A percentile compares a stretch with the other conserved stretches of the same genome.
These are phyloP conservation scores for Clarias laeviceps DNA, from an alignment of 2,797 vertebrate species.

Conservation along the genomic window DNA sequence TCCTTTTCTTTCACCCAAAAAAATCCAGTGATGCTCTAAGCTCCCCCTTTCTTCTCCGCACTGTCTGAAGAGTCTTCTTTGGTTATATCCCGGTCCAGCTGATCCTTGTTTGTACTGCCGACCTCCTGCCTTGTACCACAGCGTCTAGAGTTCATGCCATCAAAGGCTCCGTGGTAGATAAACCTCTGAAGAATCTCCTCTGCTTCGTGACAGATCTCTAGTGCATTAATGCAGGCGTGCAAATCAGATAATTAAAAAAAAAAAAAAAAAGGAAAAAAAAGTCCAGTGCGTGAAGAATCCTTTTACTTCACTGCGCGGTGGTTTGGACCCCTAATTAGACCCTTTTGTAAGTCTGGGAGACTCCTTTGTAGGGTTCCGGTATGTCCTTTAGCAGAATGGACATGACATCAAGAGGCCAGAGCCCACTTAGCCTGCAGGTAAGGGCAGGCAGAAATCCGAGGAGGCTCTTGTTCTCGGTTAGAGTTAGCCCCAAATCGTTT, in stretches of 20 bases:
- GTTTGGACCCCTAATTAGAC: slow-evolving; percentile 81
- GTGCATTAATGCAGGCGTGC: slow-evolving; percentile 63
- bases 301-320: slow-evolving; percentile 76
- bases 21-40: slow-evolving; percentile 82
- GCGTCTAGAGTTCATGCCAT: slow-evolving; percentile 86
- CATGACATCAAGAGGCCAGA: slow-evolving; percentile 84
- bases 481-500: slow-evolving; percentile 71
- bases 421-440: slow-evolving; percentile 72
- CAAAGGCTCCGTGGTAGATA: slow-evolving; percentile 84
- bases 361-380: slow-evolving; percentile 78
- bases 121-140: slow-evolving; percentile 79
- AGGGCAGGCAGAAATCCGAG: slow-evolving; percentile 72
- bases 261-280: slow-evolving; percentile 60
- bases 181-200: slow-evolving; percentile 77
- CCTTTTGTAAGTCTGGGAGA: slow-evolving; percentile 80
- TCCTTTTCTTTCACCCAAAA: slow-evolving; percentile 79
- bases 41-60: slow-evolving; percentile 67
- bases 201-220: slow-evolving; percentile 73
- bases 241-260: slow-evolving; percentile 55
- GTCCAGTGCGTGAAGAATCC: slow-evolving; percentile 75
- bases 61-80: slow-evolving; percentile 67
- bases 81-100: slow-evolving; percentile 78
- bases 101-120: slow-evolving; percentile 79
- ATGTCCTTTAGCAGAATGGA: slow-evolving; percentile 78
- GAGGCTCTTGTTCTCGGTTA: slow-evolving; percentile 71